Evolutionary conservation across 1,140 invertebrate genomes (phyloP), one percentile per base, ranked within the genome.

Genomic region (Thaumetopoea pityocampa): DNA sequence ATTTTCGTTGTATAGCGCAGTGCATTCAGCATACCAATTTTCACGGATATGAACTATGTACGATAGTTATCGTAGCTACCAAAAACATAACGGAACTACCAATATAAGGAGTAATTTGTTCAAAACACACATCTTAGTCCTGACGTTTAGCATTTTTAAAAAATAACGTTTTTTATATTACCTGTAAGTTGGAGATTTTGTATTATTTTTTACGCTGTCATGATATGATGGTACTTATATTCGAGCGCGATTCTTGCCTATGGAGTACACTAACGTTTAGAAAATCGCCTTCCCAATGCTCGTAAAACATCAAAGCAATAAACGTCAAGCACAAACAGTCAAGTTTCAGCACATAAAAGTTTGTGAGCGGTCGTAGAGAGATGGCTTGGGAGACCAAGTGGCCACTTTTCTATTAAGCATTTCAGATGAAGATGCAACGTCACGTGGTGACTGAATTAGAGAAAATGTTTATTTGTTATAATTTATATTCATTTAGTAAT

Each of bases 221-320:
- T n/a, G n/a, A n/a, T n/a, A n/a, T n/a, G n/a, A n/a, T n/a, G n/a
- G n/a, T n/a, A n/a, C n/a, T n/a, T n/a, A n/a, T n/a, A n/a, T n/a
- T n/a, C n/a, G n/a, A 19, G 8, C 3, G 17, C 8, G 18, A 24
- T 19, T 36, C 11, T 48, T 55, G 16, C 28, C 34, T 58, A 54
- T 40, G 56, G 50, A 59, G 45, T 65, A 50, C 27, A 52, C 56
- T 46, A 60, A 54, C 49, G 58, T 71, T 63, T 53, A 60, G 55
- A 52, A 49, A 67, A 49, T 55, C 53, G 51, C 64, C 58, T 62
- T 49, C 59, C 50, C 53, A 34, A 53, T 49, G 62, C 58, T 71
- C 69, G 62, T 76, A 79, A 79, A 79, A 70, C 70, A 74, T 72
- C 67, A 73, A 72, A 68, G 74, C 67, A 74, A 80, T 77, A 80